These are phyloP conservation scores for Mesoclemmys tuberculata DNA, from an alignment of 2,113 vertebrate genomes.

Conservation along the genomic window DNA sequence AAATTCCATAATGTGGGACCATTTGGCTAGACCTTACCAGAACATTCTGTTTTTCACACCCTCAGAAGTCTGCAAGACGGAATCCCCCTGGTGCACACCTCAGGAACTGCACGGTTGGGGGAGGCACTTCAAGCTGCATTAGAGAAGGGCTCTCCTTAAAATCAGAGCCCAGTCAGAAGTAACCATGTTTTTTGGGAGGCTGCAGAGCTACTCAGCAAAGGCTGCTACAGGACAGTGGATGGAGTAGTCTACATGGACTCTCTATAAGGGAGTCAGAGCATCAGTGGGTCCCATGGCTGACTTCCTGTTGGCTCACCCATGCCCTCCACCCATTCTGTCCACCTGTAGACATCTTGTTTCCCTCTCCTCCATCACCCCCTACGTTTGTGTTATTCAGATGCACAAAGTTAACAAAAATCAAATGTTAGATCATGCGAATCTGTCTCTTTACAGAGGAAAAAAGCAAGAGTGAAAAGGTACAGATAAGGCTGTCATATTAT, in stretches of 20 bases:
- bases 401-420: conserved; percentile 46
- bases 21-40: neutral
- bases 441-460: neutral
- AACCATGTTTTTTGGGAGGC: neutral
- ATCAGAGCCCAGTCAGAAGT: neutral
- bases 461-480: neutral
- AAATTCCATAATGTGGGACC: neutral
- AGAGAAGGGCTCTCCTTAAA: neutral
- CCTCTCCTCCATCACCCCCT: neutral
- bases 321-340: accelerated
- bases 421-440: neutral
- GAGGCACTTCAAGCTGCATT: neutral
- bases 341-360: neutral
- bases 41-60: neutral
- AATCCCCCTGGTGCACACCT: neutral
- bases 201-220: neutral
- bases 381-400: neutral
- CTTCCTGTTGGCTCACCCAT: neutral
- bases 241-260: neutral
- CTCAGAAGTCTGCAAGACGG: neutral
- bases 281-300: neutral
- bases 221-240: neutral
- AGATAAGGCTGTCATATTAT: conserved; percentile 30
- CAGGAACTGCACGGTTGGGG: neutral
- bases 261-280: neutral